Base-by-base conservation (phyloP, 2,113 vertebrate genomes). In the Brachypteracias leptosomus region DNA sequence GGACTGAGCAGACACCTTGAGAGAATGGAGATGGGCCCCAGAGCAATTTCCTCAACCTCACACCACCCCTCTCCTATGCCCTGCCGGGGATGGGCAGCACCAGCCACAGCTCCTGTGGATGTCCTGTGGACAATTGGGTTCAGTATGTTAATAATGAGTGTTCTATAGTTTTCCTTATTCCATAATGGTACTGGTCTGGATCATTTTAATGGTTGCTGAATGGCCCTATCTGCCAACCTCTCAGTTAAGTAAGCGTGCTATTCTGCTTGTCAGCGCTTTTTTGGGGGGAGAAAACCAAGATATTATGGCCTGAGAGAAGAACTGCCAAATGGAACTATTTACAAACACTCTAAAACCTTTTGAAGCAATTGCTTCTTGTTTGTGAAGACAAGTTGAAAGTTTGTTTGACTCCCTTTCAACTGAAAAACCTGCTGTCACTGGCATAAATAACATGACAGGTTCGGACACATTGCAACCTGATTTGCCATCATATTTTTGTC, bases 1-100 rank as follows among this genome's bases (percentile, higher is more conserved):
- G 55, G 38, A 26, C 0, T 1, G 38, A 29, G 9, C 0, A 0
- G 51, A 7, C 15, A 33, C 16, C 14, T 44, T 0, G 0, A 65
- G n/a, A 35, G 79, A n/a, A 65, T 4, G 26, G 36, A 57, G 16
- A 46, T 28, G 9, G 36, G 11, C 1, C 26, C 16, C 42, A 71
- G 26, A 19, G 16, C 0, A 0, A 13, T 19, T 80, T 71, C 11
- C 29, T 25, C 40, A 79, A 54, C 8, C 68, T 65, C 66, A 81
- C 12, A 7, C 7, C 0, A 0, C 29, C 24, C 22, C 8, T 58
- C 26, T 82, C 33, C 75, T 62, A 11, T 40, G 44, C 14, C 24
- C 29, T 1, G 0, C 16, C 1, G 2, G 19, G 7, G 40, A 35
- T 9, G n/a, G 61, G 36, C 29, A 58, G 42, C 1, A 3, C 36